A percentile compares a stretch with the other conserved stretches of the same genome.
These are phyloP conservation scores for Steinernema scapterisci DNA, from an alignment of 2,888 invertebrate genomes.

Conservation along the genomic window DNA sequence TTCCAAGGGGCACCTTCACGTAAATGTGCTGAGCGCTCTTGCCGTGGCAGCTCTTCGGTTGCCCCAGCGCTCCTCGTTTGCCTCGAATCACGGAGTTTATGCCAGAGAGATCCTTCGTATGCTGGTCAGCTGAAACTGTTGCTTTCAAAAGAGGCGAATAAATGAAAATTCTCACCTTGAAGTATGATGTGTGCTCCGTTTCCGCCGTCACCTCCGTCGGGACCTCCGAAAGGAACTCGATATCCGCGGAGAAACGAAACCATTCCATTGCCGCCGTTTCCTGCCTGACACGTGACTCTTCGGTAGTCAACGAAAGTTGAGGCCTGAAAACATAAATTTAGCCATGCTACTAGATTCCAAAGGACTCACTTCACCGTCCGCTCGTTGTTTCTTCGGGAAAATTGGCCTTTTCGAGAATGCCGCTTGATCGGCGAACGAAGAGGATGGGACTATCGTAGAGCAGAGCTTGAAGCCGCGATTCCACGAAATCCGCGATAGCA, in stretches of 20 bases:
- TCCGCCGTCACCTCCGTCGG: slow-evolving; percentile 95
- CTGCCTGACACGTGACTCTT: slow-evolving; percentile 74
- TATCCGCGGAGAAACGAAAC: slow-evolving; percentile 83
- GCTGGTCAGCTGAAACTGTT: slow-evolving; percentile 46
- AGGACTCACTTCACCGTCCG: slow-evolving; percentile 47
- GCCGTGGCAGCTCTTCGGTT: slow-evolving; percentile 53
- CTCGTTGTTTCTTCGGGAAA: slow-evolving; percentile 47
- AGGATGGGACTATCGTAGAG: background rate
- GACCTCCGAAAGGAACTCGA: slow-evolving; percentile 86
- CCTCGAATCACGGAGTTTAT: slow-evolving; percentile 50
- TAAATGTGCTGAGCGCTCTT: slow-evolving; percentile 47
- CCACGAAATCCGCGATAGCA: background rate
- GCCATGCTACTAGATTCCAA: too few species aligned
- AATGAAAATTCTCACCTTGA: slow-evolving; percentile 12
- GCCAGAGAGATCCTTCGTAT: slow-evolving; percentile 56
- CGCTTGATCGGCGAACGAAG: slow-evolving; percentile 3
- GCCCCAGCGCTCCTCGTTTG: slow-evolving; percentile 56
- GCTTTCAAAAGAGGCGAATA: background rate
- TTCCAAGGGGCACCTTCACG: slow-evolving; percentile 80
- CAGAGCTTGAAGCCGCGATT: background rate
- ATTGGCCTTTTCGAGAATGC: slow-evolving; percentile 45
- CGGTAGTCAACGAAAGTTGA: slow-evolving; percentile 58
- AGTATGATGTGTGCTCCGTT: slow-evolving; percentile 68
- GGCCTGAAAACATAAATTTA: slow-evolving; percentile 43
- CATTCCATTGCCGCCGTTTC: slow-evolving; percentile 90